phyloP scores from a whole-genome alignment of 2,113 vertebrate genomes.

The Pagrus major region DNA sequence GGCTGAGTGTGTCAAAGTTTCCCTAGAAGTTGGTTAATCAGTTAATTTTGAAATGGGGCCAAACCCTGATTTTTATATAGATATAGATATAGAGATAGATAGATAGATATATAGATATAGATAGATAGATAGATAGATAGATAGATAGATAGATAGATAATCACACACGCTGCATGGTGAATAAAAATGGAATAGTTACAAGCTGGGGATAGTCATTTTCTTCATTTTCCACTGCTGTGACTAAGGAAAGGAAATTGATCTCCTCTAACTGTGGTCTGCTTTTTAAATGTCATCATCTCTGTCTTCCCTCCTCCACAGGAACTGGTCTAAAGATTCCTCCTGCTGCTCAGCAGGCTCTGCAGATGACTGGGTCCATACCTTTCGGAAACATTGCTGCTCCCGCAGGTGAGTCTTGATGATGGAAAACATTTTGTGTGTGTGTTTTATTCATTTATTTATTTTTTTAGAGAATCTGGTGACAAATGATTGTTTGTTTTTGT shows the following conservation, averaged over 20 bases:
- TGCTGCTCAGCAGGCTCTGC: constrained; percentile 96
- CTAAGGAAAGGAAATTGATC: neutral
- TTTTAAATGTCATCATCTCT: neutral
- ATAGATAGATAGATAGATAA: no score
- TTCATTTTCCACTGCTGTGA: neutral
- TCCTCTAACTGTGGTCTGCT: neutral
- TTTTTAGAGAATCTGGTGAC: neutral
- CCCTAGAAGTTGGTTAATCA: neutral
- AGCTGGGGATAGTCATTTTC: neutral
- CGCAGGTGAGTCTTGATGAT: constrained; percentile 51
- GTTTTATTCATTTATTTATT: neutral
- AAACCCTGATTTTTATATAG: neutral
- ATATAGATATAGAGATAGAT: no score
- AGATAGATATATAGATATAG: no score
- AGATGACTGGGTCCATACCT: constrained; percentile 95
- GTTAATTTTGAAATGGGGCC: neutral
- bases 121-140: no score
- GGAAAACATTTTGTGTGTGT: neutral
- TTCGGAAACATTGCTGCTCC: constrained; percentile 90
- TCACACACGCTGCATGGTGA: neutral
- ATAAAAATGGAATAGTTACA: neutral
- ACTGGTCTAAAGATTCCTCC: constrained; percentile 97
- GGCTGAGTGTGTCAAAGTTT: neutral
- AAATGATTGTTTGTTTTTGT: neutral
- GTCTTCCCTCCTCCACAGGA: constrained; percentile 78